A percentile compares a stretch with the other conserved stretches of the same genome.
Conservation (phyloP, 2,113 vertebrate species). For the Falco punctatus region DNA sequence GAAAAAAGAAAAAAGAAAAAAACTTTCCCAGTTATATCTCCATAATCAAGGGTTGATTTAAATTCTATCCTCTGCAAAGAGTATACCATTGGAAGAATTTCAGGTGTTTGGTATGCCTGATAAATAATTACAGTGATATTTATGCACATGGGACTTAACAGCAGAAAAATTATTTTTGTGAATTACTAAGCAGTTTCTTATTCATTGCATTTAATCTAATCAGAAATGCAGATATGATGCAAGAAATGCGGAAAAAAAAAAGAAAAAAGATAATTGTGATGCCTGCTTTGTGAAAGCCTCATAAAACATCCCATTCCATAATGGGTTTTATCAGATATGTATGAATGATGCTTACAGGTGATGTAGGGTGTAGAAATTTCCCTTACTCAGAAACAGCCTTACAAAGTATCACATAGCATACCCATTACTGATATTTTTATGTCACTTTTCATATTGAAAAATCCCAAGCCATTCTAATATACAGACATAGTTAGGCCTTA, state of each 20-base stretch:
- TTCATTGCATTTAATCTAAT: not conserved
- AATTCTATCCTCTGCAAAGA: not conserved
- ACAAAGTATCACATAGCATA: not conserved
- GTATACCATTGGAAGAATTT: not conserved
- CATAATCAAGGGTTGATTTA: not conserved
- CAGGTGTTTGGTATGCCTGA: not conserved
- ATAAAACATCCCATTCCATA: not conserved
- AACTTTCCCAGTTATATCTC: not conserved
- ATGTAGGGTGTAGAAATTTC: not conserved
- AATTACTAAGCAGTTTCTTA: slow-evolving; percentile 29
- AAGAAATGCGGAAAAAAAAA: not conserved
- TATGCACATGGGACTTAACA: not conserved
- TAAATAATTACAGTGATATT: not conserved
- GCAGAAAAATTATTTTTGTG: not conserved
- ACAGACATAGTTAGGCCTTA: not conserved
- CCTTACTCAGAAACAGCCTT: not conserved
- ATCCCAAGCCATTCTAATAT: not conserved
- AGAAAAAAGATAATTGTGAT: not conserved
- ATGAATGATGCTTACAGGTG: not conserved
- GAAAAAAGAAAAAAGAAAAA: not conserved
- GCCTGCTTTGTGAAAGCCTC: not conserved
- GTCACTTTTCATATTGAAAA: not conserved
- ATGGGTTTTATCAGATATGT: not conserved
- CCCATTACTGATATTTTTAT: not conserved
- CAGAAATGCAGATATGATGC: not conserved